These are phyloP conservation scores for Cheirogaleus medius DNA, from an alignment of 2,113 vertebrate genomes.

Conservation along the genomic window DNA sequence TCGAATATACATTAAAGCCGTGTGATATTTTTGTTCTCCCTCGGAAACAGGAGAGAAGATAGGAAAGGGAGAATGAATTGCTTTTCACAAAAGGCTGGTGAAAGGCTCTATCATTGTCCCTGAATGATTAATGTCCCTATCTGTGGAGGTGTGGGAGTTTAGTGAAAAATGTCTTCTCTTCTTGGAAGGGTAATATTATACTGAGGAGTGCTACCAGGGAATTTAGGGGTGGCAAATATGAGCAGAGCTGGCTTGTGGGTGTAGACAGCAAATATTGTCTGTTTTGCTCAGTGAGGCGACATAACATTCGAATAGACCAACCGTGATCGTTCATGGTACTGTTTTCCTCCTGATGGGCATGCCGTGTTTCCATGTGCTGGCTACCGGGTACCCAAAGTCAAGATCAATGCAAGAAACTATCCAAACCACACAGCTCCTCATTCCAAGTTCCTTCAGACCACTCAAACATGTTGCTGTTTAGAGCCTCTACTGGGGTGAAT, in stretches of 20 bases:
- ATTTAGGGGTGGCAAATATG: conserved; percentile 10
- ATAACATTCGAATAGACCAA: neutral
- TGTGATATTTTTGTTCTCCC: neutral
- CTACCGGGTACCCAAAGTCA: neutral
- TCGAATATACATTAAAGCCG: neutral
- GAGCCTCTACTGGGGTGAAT: neutral
- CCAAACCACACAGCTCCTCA: neutral
- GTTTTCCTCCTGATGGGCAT: neutral
- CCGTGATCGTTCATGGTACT: neutral
- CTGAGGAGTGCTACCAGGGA: neutral
- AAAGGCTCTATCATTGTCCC: conserved; percentile 27
- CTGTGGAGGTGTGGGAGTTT: neutral
- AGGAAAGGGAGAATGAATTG: neutral
- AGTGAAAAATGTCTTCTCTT: conserved; percentile 23
- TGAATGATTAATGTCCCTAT: conserved; percentile 36
- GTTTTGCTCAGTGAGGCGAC: neutral
- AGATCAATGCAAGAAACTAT: neutral
- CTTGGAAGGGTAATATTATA: neutral
- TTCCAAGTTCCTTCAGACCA: neutral
- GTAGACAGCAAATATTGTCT: neutral
- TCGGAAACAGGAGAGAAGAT: conserved; percentile 12
- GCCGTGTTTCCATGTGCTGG: neutral
- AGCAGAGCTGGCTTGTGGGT: neutral
- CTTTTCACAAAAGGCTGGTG: conserved; percentile 46
- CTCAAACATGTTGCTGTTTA: neutral